Conservation (phyloP, 2,888 invertebrate species). For the Neoascia interrupta region DNA sequence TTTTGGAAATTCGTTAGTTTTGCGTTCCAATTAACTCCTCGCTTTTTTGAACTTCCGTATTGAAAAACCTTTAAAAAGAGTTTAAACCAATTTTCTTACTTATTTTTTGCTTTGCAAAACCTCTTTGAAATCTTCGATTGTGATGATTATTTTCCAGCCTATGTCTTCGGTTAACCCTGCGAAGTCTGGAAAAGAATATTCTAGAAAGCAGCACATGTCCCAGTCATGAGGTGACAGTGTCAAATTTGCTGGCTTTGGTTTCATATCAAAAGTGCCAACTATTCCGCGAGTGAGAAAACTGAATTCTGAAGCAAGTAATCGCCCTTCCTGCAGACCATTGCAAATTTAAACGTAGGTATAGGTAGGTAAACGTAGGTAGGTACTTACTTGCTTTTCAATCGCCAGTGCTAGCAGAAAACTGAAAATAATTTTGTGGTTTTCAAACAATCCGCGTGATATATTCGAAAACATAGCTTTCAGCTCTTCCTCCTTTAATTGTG, state of each 20-base stretch:
- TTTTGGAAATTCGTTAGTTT: constrained; percentile 87
- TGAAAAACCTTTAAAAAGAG: constrained; percentile 4
- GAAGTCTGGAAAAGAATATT: constrained; percentile 82
- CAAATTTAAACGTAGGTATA: no score
- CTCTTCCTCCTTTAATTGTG: constrained; percentile 87
- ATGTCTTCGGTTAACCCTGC: constrained; percentile 81
- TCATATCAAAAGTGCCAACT: constrained; percentile 82
- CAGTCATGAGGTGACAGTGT: constrained; percentile 85
- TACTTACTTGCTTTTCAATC: constrained; percentile 83
- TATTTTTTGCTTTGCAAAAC: constrained; percentile 59
- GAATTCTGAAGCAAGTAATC: constrained; percentile 85
- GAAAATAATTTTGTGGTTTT: constrained; percentile 93
- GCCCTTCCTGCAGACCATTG: constrained; percentile 78
- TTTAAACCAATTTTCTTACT: background rate
- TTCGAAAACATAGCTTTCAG: constrained; percentile 91
- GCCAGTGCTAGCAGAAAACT: constrained; percentile 91
- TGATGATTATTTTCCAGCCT: constrained; percentile 81
- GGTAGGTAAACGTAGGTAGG: no score
- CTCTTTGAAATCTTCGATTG: constrained; percentile 82
- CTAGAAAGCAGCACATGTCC: constrained; percentile 84
- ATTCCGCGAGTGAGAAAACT: constrained; percentile 89
- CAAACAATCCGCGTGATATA: constrained; percentile 94
- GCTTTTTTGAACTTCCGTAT: constrained; percentile 77
- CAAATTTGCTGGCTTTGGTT: constrained; percentile 82
- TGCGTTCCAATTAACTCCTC: constrained; percentile 83